phyloP scores from a whole-genome alignment of 2,888 invertebrate genomes.

The Andricus curvator region DNA sequence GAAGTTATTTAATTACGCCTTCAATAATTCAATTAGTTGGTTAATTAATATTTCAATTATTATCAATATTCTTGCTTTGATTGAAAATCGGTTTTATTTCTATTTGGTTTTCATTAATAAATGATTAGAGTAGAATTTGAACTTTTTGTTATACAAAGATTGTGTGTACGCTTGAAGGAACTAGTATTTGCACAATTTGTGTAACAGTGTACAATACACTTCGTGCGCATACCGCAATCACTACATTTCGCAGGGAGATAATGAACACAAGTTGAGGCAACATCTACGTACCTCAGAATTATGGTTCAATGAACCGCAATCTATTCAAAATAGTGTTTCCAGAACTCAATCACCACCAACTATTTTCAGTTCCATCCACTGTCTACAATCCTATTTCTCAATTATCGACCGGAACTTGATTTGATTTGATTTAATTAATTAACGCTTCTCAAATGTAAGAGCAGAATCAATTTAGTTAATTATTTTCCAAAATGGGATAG shows the following conservation, averaged over 20 bases:
- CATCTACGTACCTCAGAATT: constrained; percentile 10
- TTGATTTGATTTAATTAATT: constrained; percentile 7
- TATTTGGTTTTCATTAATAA: neutral
- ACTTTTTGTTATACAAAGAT: neutral
- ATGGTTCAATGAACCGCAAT: constrained; percentile 25
- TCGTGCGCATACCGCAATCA: constrained; percentile 31
- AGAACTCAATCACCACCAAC: constrained; percentile 24
- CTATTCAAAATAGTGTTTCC: constrained; percentile 38
- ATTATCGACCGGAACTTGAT: neutral
- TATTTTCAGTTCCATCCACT: constrained; percentile 19
- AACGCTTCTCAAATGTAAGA: too few relatives aligned
- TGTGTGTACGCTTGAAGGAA: neutral
- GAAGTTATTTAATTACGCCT: too few relatives aligned
- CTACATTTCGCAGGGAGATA: constrained; percentile 22
- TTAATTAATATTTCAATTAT: too few relatives aligned
- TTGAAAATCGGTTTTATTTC: neutral
- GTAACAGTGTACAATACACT: constrained; percentile 19
- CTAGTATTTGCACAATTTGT: constrained; percentile 5
- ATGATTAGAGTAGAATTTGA: neutral
- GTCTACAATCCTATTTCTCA: neutral
- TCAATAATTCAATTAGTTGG: too few relatives aligned
- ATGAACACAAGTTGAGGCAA: constrained; percentile 22
- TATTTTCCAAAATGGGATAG: neutral
- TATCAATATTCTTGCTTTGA: neutral
- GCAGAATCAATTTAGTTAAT: neutral